Base-by-base conservation (phyloP, 2,888 invertebrate species). In the Opisthograptis luteolata region DNA sequence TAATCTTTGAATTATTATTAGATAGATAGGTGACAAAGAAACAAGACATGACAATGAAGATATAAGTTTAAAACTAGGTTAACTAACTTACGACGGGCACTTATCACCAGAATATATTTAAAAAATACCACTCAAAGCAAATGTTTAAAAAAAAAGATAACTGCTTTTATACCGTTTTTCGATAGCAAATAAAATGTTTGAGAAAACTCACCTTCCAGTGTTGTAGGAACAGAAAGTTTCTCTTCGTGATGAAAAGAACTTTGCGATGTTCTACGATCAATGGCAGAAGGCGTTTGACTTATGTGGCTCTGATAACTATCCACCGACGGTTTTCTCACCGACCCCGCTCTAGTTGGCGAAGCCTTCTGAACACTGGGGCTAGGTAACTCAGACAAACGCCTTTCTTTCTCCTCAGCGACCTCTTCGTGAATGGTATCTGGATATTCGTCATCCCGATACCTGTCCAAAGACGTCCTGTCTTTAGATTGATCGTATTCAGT, bases 211-310 rank as follows among this genome's bases (percentile, higher is more conserved):
- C 89, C 89, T 81, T 89, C 91, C 75, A 82, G 83, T 59, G 83
- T 81, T 25, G 79, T 82, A 28, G 83, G 81, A 60, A 85, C 75
- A 36, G 73, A 64, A 55, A 91, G 83, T 71, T 93, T 92, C 43
- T 92, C 93, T 65, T 93, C 92, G 59, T 92, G 92, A 51, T 87
- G 87, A 77, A 84, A 88, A 60, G 89, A 90, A 71, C 84, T 83
- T 76, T 88, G 89, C 37, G 91, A 90, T 56, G 86, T 85, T 78
- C 81, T 86, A 59, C 90, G 78, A 74, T 89, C 89, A 71, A 84
- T 70, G 58, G 85, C 60, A 32, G 89, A 85, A 30, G 88, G 87
- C 55, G 86, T 74, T 74, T 86, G 87, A 76, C 88, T 87, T 32
- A 86, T 73, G 70, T 87, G 87, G 73, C 88, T 87, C 24, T 86